These are phyloP conservation scores for Sander lucioperca DNA, from an alignment of 2,113 vertebrate species.

Conservation along the genomic window DNA sequence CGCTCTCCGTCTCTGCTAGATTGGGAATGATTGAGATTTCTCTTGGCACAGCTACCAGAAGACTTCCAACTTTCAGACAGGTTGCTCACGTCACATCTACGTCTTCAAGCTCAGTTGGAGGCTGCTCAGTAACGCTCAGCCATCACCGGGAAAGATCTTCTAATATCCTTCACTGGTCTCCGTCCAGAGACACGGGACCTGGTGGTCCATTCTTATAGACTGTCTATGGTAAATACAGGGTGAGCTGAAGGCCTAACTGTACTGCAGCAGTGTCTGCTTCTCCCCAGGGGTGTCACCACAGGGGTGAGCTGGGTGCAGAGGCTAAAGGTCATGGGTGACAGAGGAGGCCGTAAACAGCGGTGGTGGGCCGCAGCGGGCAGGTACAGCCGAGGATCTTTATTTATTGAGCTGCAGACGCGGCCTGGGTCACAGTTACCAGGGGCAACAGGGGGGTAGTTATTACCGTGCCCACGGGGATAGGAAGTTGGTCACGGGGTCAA, in stretches of 20 bases:
- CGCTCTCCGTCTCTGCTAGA: too few species aligned
- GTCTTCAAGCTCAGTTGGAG: too few species aligned
- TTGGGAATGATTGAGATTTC: too few species aligned
- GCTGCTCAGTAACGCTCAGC: too few species aligned
- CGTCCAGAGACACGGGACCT: too few species aligned
- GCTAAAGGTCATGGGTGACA: constrained; percentile 65
- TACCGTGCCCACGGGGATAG: constrained; percentile 73
- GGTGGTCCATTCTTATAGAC: too few species aligned
- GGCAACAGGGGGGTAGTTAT: constrained; percentile 54
- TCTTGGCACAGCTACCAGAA: too few species aligned
- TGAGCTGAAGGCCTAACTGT: constrained; percentile 1
- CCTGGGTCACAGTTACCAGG: constrained; percentile 66
- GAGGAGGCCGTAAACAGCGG: constrained; percentile 60
- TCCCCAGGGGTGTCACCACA: constrained; percentile 9
- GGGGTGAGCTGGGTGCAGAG: constrained; percentile 20
- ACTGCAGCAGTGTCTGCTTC: constrained; percentile 6
- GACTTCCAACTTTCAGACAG: too few species aligned
- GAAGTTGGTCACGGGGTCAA: constrained; percentile 89
- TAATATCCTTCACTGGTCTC: too few species aligned
- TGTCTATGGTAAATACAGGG: neutral
- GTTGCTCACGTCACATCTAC: too few species aligned
- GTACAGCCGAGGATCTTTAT: constrained; percentile 60
- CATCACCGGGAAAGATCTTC: too few species aligned
- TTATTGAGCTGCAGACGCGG: constrained; percentile 74
- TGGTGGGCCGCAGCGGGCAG: constrained; percentile 65